Base-by-base conservation (phyloP, 2,797 vertebrate species). In the Ctenopoma kingsleyae region DNA sequence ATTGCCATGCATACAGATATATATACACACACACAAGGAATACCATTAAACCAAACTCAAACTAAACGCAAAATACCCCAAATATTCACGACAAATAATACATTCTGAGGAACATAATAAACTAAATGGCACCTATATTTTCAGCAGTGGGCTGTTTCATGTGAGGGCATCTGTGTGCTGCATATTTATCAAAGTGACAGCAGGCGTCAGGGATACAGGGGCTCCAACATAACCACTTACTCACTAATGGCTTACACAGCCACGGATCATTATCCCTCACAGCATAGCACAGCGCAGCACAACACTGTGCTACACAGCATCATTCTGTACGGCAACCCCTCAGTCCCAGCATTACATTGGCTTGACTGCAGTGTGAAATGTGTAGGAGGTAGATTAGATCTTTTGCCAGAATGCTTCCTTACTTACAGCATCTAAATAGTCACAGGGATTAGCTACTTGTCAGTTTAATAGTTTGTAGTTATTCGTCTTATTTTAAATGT, bases 171-270 rank as follows among this genome's bases (percentile, higher is more conserved):
- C 84, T 89, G 84, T 77, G 81, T 62, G 65, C 72, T 57, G 80
- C 86, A 85, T 92, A 94, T 94, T 93, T 91, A 93, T 95, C 92
- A 94, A 89, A 87, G 85, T 94, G 93, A 92, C 93, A 94, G 88
- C 89, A 84, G 91, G 88, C 81, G 71, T 90, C 85, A 90, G 82
- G 83, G 84, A 92, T 84, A 84, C 87, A 82, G 83, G 78, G 74
- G 80, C 87, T 88, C 85, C 87, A 87, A 82, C 88, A 87, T 87
- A 90, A 93, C 87, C 86, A 83, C 88, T 90, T 89, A 88, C 78
- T 86, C 92, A 90, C 89, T 94, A 92, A 94, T 92, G 88, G 88
- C 88, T 88, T 88, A 91, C 88, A 91, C 74, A 88, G 85, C 76
- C 83, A 93, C 63, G 93, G 89, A 92, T 94, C 93, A 93, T 94